Conservation (phyloP, 2,888 invertebrate species). For the Leptura quadrifasciata region DNA sequence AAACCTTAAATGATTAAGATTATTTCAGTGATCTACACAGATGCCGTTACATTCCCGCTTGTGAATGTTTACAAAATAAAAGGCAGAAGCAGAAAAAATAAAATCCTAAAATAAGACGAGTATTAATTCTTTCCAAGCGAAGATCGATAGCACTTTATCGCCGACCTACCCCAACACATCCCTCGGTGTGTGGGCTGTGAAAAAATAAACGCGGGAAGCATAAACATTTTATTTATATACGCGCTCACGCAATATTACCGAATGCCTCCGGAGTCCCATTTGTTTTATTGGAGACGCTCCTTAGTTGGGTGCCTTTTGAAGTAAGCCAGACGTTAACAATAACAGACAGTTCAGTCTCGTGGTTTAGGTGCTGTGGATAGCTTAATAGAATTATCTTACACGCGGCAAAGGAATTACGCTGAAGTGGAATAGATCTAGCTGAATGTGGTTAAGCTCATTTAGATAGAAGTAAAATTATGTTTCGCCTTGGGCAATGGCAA, state of each 20-base stretch:
- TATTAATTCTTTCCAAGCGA: conserved; percentile 1
- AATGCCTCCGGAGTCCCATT: conserved; percentile 41
- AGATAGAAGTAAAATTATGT: conserved; percentile 9
- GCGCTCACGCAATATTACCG: conserved; percentile 29
- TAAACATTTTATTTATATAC: conserved; percentile 30
- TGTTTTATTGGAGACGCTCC: conserved; percentile 31
- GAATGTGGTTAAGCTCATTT: neutral
- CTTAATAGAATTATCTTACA: conserved; percentile 21
- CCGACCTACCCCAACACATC: conserved; percentile 50
- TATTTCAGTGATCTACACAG: too few relatives aligned
- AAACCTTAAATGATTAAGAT: too few relatives aligned
- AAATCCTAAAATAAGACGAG: neutral
- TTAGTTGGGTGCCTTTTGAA: neutral
- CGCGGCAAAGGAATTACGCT: conserved; percentile 13
- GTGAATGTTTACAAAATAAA: too few relatives aligned
- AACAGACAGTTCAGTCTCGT: conserved; percentile 24
- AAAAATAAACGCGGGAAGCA: conserved; percentile 44
- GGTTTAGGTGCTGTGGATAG: conserved; percentile 13
- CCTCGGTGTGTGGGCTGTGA: conserved; percentile 42
- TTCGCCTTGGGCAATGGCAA: neutral
- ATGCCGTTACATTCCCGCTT: too few relatives aligned
- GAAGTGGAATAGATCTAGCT: neutral
- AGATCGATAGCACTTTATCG: conserved; percentile 39
- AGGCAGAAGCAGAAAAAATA: neutral
- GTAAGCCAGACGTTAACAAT: conserved; percentile 34